Base-by-base conservation (phyloP, 35 echinoderm and acorn worm genomes). In the Holothuria glaberrima region DNA sequence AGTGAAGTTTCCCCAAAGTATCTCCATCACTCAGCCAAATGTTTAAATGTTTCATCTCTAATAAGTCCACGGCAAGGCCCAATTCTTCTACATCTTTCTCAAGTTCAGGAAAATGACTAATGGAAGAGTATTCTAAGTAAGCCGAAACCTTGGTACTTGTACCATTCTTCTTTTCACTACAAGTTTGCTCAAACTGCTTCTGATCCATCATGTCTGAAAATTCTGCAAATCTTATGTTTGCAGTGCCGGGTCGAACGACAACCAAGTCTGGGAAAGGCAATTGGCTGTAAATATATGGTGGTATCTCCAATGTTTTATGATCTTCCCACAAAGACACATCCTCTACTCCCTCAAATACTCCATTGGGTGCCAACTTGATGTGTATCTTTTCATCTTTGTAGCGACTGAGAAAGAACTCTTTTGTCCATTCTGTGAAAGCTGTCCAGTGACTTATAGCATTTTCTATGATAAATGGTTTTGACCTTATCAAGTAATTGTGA, bases 11-110 rank as follows among this genome's bases (percentile, higher is more conserved):
- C 44, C 95, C 95, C 3, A 97, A 70, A 36, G 95, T 97, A 57
- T 97, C 86, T 4, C 95, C 95, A 84, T 97, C 95, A 91, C 95
- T 94, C 50, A 97, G 83, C 92, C 95, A 94, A 57, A 97, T 92
- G 74, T 97, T 97, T 14, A 94, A 65, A 86, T 97, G 95, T 22
- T 78, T 36, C 16, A 89, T 30, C 24, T 91, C 52, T 25, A 94
- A 69, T 36, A 81, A 30, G 48, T 84, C 75, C 28, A 54, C 54
- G 20, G 74, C 75, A 80, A 92, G 80, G 22, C 61, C 68, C 28
- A 94, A 94, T 14, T 97, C 85, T 66, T 91, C 54, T 3, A 97
- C 45, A 28, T 97, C 92, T 17, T 94, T 22, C 26, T 97, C 95
- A 10, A 97, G 60, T 17, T 97, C 89, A 1, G 92, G 89, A 56